Conservation (phyloP, 2,888 invertebrate species). For the Luperina testacea region DNA sequence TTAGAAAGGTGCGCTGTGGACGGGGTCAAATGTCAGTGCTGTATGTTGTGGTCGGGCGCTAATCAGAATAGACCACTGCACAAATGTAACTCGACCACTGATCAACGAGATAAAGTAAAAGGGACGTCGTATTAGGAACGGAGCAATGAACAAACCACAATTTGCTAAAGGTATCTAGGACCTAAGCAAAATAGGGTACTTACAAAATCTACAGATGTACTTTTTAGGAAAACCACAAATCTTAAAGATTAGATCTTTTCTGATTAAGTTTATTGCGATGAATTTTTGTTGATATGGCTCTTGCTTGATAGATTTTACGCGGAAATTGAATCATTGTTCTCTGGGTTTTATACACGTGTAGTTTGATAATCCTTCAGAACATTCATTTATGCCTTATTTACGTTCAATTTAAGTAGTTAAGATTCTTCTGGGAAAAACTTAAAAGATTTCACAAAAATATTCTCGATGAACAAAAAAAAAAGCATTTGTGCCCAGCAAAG, state of each 20-base stretch:
- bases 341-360: neutral
- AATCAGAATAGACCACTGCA: slow-evolving; percentile 64
- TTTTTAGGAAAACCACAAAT: neutral
- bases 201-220: neutral
- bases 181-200: neutral
- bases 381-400: neutral
- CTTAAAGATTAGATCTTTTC: slow-evolving; percentile 21
- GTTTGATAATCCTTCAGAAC: neutral
- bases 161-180: slow-evolving; percentile 4
- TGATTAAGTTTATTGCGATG: slow-evolving; percentile 12
- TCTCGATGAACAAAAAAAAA: neutral
- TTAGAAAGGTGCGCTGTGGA: slow-evolving; percentile 62
- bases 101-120: slow-evolving; percentile 35
- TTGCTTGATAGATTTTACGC: neutral
- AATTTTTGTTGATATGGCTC: slow-evolving; percentile 18
- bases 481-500: neutral
- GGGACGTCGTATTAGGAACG: slow-evolving; percentile 29
- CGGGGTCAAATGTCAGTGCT: slow-evolving; percentile 65
- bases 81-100: slow-evolving; percentile 61
- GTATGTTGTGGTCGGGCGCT: slow-evolving; percentile 60
- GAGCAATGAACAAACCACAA: slow-evolving; percentile 27
- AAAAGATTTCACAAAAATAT: neutral
- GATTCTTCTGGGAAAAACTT: neutral
- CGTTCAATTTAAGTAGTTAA: neutral
- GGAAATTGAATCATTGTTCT: slow-evolving; percentile 22